phyloP scores from a whole-genome alignment of 1,140 invertebrate species.

The Ptiloglossa arizonensis region DNA sequence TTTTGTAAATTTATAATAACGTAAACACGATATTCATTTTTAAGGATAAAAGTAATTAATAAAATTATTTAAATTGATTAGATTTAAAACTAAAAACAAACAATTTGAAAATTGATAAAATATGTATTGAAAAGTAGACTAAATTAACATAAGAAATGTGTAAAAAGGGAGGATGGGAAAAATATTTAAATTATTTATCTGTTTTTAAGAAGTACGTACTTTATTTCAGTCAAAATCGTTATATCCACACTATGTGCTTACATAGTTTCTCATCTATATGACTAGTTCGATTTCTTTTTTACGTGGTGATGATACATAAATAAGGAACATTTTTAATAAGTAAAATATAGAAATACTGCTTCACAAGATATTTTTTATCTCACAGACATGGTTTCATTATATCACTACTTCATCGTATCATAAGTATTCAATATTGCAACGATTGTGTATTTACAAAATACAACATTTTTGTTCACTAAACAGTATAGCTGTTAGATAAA shows the following conservation, averaged over 20 bases:
- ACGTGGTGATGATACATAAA: conserved; percentile 22
- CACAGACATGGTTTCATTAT: conserved; percentile 19
- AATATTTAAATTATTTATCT: conserved; percentile 52
- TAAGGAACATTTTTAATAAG: conserved; percentile 43
- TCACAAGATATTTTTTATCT: conserved; percentile 15
- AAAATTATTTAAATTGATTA: conserved; percentile 21
- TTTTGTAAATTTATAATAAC: conserved; percentile 56
- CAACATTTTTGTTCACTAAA: conserved; percentile 28
- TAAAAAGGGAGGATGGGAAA: conserved; percentile 31
- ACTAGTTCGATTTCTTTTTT: conserved; percentile 30
- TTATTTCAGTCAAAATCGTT: conserved; percentile 33
- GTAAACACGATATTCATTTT: conserved; percentile 13
- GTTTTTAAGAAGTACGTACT: conserved; percentile 33
- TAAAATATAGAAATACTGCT: conserved; percentile 30
- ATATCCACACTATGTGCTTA: conserved; percentile 23
- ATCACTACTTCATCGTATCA: conserved; percentile 26
- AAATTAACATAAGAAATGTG: conserved; percentile 38
- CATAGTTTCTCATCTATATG: conserved; percentile 15
- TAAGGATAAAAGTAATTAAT: neutral
- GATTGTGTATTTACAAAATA: conserved; percentile 20
- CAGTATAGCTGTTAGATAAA: conserved; percentile 37
- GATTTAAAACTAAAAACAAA: conserved; percentile 20
- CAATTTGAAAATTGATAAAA: conserved; percentile 14
- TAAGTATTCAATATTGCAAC: conserved; percentile 5
- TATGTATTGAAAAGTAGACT: conserved; percentile 23